These are phyloP conservation scores for Empidonax alnorum DNA, from an alignment of 2,113 vertebrate genomes.

Conservation along the genomic window DNA sequence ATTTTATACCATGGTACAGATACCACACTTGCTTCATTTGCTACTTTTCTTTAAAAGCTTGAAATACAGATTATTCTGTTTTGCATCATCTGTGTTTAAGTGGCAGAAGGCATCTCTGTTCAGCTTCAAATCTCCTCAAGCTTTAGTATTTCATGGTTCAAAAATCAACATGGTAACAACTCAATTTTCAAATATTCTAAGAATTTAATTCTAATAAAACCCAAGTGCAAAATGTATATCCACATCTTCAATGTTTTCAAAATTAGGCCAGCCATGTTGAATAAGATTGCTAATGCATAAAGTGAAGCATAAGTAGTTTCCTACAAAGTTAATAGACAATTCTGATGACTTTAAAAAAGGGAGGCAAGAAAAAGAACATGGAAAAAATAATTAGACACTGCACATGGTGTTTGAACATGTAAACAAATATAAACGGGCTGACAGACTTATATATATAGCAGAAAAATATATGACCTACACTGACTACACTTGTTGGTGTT, in stretches of 20 bases:
- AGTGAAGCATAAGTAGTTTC: neutral
- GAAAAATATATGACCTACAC: neutral
- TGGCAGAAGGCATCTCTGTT: neutral
- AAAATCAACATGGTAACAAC: neutral
- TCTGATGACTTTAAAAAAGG: neutral
- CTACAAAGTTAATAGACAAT: neutral
- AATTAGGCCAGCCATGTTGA: neutral
- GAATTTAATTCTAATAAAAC: neutral
- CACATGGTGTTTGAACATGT: neutral
- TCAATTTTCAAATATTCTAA: neutral
- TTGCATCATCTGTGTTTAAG: neutral
- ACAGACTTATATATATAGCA: neutral
- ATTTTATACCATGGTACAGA: neutral
- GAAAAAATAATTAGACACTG: neutral
- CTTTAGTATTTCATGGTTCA: neutral
- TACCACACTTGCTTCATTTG: neutral
- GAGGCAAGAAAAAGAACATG: neutral
- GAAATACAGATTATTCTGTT: neutral
- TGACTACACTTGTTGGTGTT: neutral
- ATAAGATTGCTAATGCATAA: neutral
- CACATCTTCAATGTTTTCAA: neutral
- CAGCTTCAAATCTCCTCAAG: neutral
- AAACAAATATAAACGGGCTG: neutral
- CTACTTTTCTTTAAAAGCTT: neutral
- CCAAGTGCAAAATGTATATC: neutral